Percentiles rank a stretch among this genome's conserved stretches.
Evolutionary conservation across 2,888 invertebrate genomes (phyloP).

Genomic region (Cantharis rufa): DNA sequence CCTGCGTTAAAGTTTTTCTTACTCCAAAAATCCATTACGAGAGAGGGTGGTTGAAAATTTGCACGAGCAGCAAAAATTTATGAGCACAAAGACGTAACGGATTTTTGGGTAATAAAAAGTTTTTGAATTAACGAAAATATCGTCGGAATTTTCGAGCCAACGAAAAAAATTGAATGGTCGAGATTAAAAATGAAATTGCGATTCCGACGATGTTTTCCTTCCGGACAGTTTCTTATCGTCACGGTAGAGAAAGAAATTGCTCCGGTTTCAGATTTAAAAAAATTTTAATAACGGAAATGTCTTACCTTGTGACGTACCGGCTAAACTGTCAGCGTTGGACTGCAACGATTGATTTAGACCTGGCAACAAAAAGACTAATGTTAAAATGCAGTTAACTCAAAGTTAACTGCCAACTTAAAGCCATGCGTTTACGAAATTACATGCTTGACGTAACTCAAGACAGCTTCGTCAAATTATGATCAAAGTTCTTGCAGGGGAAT

Average conservation of each 20-base stretch:
- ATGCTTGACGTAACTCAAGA: neutral
- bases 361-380: conserved; percentile 54
- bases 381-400: conserved; percentile 47
- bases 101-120: conserved; percentile 1
- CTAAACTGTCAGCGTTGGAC: conserved; percentile 70
- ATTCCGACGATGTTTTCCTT: neutral
- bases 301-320: conserved; percentile 88
- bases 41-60: neutral
- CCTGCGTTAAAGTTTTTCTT: conserved; percentile 19
- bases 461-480: neutral
- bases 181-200: neutral
- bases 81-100: neutral
- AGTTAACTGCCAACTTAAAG: conserved; percentile 40
- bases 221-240: neutral
- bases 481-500: neutral
- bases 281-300: neutral
- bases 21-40: conserved; percentile 11
- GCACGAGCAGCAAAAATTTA: neutral
- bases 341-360: conserved; percentile 64
- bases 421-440: conserved; percentile 5
- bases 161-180: neutral
- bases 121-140: neutral
- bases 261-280: neutral
- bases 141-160: neutral
- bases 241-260: neutral